Evolutionary conservation across 2,888 invertebrate species (phyloP).

Genomic region (Drosophila barbarae): DNA sequence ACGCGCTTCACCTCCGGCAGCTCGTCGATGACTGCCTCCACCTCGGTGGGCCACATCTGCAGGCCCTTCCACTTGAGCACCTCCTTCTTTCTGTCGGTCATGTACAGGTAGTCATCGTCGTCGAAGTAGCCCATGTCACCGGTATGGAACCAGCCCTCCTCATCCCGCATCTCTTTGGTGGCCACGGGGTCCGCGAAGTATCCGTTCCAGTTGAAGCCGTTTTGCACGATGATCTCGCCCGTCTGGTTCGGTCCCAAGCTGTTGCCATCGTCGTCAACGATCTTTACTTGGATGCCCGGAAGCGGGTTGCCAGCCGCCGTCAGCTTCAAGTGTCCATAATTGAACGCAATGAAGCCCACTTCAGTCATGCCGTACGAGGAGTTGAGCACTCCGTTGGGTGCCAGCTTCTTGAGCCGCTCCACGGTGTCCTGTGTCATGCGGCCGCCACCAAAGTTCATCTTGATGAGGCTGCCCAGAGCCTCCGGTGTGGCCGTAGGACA

Average conservation of each 20-base stretch:
- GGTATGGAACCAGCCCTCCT: slow-evolving; percentile 70
- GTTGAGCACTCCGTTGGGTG: slow-evolving; percentile 41
- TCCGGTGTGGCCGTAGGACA: slow-evolving; percentile 47
- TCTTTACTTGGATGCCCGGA: slow-evolving; percentile 54
- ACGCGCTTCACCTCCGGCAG: slow-evolving; percentile 63
- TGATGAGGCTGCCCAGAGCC: slow-evolving; percentile 37
- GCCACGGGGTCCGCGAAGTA: slow-evolving; percentile 69
- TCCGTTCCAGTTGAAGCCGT: slow-evolving; percentile 63
- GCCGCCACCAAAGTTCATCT: slow-evolving; percentile 56
- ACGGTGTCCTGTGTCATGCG: slow-evolving; percentile 32
- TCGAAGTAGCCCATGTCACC: slow-evolving; percentile 77
- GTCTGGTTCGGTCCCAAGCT: slow-evolving; percentile 55
- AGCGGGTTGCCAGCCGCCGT: slow-evolving; percentile 59
- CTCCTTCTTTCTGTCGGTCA: slow-evolving; percentile 75
- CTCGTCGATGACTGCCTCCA: slow-evolving; percentile 64
- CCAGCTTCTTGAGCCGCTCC: slow-evolving; percentile 30
- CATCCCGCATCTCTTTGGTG: slow-evolving; percentile 56
- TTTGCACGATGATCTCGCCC: slow-evolving; percentile 70
- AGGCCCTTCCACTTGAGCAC: slow-evolving; percentile 64
- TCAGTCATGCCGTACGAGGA: slow-evolving; percentile 63
- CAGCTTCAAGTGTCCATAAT: slow-evolving; percentile 38
- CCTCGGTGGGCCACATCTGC: slow-evolving; percentile 65
- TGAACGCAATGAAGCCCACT: slow-evolving; percentile 44
- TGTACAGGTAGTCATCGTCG: slow-evolving; percentile 60
- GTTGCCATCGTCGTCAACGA: slow-evolving; percentile 64